Conservation (phyloP, 2,888 invertebrate genomes). For the Sinotaia quadrata region DNA sequence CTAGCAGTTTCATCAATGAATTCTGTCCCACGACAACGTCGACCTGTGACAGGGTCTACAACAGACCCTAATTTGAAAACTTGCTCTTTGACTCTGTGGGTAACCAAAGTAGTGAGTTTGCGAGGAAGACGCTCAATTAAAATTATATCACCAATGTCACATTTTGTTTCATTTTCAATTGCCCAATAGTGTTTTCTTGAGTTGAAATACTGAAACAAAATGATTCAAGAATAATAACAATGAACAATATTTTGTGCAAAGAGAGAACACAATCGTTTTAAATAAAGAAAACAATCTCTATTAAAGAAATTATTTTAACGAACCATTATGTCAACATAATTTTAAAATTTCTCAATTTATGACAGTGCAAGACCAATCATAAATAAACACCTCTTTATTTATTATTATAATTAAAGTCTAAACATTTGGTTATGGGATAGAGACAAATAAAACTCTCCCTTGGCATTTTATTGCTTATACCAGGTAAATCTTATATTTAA, state of each 20-base stretch:
- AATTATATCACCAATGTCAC: conserved; percentile 43
- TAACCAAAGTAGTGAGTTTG: conserved; percentile 40
- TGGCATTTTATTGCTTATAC: too few species aligned
- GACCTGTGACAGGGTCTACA: conserved; percentile 64
- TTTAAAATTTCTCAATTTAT: too few species aligned
- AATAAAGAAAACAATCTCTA: not conserved
- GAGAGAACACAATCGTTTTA: not conserved
- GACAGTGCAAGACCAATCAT: too few species aligned
- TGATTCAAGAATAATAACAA: not conserved
- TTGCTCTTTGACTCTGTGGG: conserved; percentile 48
- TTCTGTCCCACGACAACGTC: conserved; percentile 53
- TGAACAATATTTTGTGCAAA: too few species aligned
- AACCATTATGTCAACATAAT: conserved; percentile 16
- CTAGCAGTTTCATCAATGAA: conserved; percentile 54
- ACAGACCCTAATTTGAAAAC: conserved; percentile 56
- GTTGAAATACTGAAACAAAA: conserved; percentile 60
- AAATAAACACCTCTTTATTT: too few species aligned
- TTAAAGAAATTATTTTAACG: not conserved
- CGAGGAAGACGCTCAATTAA: conserved; percentile 45
- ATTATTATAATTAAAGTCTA: too few species aligned
- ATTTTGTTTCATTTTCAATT: conserved; percentile 38
- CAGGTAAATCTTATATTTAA: too few species aligned
- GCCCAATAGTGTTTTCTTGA: conserved; percentile 49
- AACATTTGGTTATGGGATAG: too few species aligned
- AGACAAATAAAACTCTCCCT: too few species aligned